Conservation (phyloP, 2,113 vertebrate species). For the Ctenomys sociabilis region DNA sequence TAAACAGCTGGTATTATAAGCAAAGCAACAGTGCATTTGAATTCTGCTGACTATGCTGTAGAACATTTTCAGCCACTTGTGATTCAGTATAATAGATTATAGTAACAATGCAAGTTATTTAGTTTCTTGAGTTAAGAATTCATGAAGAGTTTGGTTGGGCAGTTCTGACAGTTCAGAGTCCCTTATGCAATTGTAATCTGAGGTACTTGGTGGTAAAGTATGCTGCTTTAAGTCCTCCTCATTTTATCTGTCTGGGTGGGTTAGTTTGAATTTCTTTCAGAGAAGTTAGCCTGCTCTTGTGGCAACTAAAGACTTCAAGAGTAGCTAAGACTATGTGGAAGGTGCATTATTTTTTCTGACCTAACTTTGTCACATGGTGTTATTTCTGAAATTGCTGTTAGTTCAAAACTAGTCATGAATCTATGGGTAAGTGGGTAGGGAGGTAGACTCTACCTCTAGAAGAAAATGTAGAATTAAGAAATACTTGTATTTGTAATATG, state of each 20-base stretch:
- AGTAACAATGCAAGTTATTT: conserved; percentile 30
- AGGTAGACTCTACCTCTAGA: not conserved
- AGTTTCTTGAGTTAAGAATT: conserved; percentile 43
- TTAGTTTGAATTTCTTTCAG: conserved; percentile 57
- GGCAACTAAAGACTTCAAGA: not conserved
- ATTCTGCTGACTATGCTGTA: not conserved
- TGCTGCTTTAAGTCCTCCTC: not conserved
- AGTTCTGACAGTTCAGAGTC: not conserved
- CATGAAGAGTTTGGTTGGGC: not conserved
- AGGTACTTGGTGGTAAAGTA: not conserved
- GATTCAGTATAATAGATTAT: conserved; percentile 7
- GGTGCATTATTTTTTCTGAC: conserved; percentile 19
- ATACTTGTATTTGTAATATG: not conserved
- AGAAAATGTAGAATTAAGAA: conserved; percentile 24
- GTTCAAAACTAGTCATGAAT: not conserved
- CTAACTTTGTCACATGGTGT: not conserved
- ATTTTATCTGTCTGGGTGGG: not conserved
- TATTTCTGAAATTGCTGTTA: not conserved
- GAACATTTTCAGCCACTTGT: conserved; percentile 44
- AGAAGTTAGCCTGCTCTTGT: not conserved
- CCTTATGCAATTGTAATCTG: not conserved
- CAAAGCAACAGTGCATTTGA: not conserved
- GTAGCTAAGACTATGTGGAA: not conserved
- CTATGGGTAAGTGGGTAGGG: not conserved
- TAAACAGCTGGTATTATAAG: conserved; percentile 23